These are phyloP conservation scores for Drosophila mimica DNA, from an alignment of 2,888 invertebrate genomes.

Conservation along the genomic window DNA sequence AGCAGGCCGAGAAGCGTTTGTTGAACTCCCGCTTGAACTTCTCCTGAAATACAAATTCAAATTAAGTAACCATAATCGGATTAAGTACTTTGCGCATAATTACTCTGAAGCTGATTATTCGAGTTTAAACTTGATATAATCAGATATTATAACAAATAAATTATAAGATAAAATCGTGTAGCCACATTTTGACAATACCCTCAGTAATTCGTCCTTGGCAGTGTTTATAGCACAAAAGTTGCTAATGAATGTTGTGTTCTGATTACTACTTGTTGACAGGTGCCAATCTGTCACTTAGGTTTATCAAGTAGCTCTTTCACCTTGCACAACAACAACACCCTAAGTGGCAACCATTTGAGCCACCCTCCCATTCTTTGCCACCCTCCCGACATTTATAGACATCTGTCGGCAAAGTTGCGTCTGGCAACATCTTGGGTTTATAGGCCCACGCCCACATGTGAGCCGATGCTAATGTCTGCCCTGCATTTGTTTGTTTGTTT, in stretches of 20 bases:
- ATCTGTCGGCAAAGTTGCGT: constrained; percentile 60
- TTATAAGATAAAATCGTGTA: background rate
- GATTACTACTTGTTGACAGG: constrained; percentile 30
- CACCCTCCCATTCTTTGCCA: background rate
- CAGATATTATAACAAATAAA: background rate
- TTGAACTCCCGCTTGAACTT: constrained; percentile 92
- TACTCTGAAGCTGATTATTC: background rate
- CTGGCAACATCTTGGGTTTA: constrained; percentile 26
- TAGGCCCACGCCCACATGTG: constrained; percentile 24
- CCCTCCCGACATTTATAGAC: constrained; percentile 28
- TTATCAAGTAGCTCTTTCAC: constrained; percentile 12
- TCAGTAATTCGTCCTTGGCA: background rate
- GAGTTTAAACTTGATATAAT: too few relatives aligned
- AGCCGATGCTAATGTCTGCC: constrained; percentile 13
- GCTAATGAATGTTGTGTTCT: constrained; percentile 36
- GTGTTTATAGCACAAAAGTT: constrained; percentile 34
- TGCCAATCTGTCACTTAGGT: constrained; percentile 49
- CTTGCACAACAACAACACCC: constrained; percentile 2
- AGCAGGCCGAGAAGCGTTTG: constrained; percentile 88
- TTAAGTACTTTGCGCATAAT: background rate
- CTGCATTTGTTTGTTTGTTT: constrained; percentile 34
- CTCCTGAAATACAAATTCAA: constrained; percentile 86
- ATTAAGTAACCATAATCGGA: background rate
- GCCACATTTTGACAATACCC: background rate
- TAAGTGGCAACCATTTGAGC: constrained; percentile 27